Percentiles rank a stretch among this genome's conserved stretches.
These are phyloP conservation scores for Gyps fulvus DNA, from an alignment of 2,113 vertebrate genomes.

Conservation along the genomic window DNA sequence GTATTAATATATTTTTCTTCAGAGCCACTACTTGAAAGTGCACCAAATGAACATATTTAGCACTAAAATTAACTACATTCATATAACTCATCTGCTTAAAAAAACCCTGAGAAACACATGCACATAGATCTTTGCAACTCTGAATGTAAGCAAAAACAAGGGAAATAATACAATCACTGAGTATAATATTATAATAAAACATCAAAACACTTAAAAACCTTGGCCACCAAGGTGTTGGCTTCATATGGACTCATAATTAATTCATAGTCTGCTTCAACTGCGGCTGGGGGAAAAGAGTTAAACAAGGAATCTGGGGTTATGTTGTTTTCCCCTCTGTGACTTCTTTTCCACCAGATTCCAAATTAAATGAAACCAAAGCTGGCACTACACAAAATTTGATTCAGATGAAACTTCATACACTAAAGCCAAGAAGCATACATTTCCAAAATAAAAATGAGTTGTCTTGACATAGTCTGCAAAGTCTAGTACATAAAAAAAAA, in stretches of 20 bases:
- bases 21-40: background rate
- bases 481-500: background rate
- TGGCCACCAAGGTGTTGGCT: conserved; percentile 35
- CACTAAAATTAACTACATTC: background rate
- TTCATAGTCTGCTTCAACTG: conserved; percentile 45
- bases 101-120: background rate
- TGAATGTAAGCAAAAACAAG: background rate
- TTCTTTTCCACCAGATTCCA: conserved; percentile 56
- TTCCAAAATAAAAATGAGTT: conserved; percentile 71
- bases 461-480: conserved; percentile 55
- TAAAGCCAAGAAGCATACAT: conserved; percentile 42
- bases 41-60: background rate
- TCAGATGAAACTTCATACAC: conserved; percentile 56
- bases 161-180: conserved; percentile 16
- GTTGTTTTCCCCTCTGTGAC: conserved; percentile 34
- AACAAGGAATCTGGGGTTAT: conserved; percentile 23
- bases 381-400: conserved; percentile 55
- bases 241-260: conserved; percentile 64
- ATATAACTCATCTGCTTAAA: background rate
- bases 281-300: conserved; percentile 31
- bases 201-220: conserved; percentile 17
- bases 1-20: background rate
- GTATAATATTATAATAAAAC: conserved; percentile 40
- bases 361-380: conserved; percentile 64
- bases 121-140: background rate